A percentile compares a stretch with the other conserved stretches of the same genome.
Evolutionary conservation across 2,797 vertebrate genomes (phyloP).

Genomic region (Percopsis omiscomaycus): DNA sequence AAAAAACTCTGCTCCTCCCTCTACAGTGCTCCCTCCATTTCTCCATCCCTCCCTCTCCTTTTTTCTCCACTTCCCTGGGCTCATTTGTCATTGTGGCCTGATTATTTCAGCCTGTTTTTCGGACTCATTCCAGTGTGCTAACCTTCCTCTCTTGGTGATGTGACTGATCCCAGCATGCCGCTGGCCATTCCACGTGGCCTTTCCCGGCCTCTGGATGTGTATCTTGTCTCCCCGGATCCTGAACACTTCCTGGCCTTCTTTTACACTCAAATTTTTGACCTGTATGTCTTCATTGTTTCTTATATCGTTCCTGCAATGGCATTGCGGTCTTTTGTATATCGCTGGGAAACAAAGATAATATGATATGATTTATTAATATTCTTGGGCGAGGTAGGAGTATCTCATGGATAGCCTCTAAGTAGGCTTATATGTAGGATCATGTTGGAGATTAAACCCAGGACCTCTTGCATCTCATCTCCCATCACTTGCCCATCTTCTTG

Average conservation of each 20-base stretch:
- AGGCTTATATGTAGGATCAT: too few relatives aligned
- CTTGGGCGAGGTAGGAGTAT: too few relatives aligned
- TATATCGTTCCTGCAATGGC: conserved; percentile 6
- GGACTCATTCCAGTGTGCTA: conserved; percentile 60
- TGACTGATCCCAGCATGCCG: conserved; percentile 36
- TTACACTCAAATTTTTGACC: conserved; percentile 24
- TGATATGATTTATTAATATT: too few relatives aligned
- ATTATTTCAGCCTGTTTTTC: conserved; percentile 78
- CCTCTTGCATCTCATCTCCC: neutral
- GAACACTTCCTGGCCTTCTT: conserved; percentile 31
- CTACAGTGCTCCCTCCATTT: conserved; percentile 33
- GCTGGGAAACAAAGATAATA: too few relatives aligned
- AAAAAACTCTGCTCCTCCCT: conserved; percentile 31
- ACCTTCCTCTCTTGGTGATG: conserved; percentile 49
- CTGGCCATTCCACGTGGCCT: conserved; percentile 35
- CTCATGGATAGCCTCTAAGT: too few relatives aligned
- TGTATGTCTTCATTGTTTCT: conserved; percentile 13
- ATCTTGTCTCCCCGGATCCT: conserved; percentile 17
- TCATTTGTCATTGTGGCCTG: conserved; percentile 81
- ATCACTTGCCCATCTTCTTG: neutral
- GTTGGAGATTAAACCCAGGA: neutral
- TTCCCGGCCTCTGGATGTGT: conserved; percentile 34
- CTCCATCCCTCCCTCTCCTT: conserved; percentile 37
- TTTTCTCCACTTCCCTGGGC: conserved; percentile 63
- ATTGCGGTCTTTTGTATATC: too few relatives aligned